These are phyloP conservation scores for Chrysaora quinquecirrha DNA, from an alignment of 30 jellyfish, hydroid and myxozoan genomes.

Conservation along the genomic window DNA sequence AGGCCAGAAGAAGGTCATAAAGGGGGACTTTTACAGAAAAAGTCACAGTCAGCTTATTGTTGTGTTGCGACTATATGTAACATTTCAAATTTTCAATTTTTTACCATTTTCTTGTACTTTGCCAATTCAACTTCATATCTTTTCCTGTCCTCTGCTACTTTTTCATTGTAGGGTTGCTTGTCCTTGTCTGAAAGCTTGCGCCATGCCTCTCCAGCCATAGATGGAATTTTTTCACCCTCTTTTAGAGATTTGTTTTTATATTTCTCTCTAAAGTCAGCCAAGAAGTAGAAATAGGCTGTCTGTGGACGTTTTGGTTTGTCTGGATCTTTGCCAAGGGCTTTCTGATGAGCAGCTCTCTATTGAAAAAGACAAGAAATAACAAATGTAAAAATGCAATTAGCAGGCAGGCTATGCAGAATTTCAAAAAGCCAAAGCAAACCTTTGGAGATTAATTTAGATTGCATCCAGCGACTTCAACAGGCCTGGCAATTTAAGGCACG, in stretches of 20 bases:
- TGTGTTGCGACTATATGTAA: too few species aligned
- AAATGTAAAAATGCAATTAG: too few species aligned
- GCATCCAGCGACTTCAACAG: too few species aligned
- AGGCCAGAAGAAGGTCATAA: too few species aligned
- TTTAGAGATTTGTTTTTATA: slow-evolving; percentile 49
- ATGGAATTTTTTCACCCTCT: slow-evolving; percentile 87
- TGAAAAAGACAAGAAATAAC: not conserved
- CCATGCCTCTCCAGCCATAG: slow-evolving; percentile 93
- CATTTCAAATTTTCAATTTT: too few species aligned
- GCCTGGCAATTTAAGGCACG: too few species aligned
- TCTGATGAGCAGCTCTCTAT: slow-evolving; percentile 82
- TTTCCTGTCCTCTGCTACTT: slow-evolving; percentile 76
- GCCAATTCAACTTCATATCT: slow-evolving; percentile 79
- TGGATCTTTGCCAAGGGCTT: slow-evolving; percentile 92
- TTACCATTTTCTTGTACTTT: slow-evolving; percentile 70
- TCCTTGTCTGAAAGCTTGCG: slow-evolving; percentile 79
- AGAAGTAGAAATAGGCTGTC: slow-evolving; percentile 93
- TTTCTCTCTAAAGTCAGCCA: slow-evolving; percentile 89
- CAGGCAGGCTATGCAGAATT: too few species aligned
- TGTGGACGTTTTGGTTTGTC: slow-evolving; percentile 96
- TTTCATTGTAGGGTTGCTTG: slow-evolving; percentile 79
- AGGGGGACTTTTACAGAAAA: too few species aligned
- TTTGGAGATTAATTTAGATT: too few species aligned
- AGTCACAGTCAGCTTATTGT: too few species aligned
- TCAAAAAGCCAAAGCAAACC: too few species aligned